Percentiles rank a stretch among this genome's conserved stretches.
phyloP scores from a whole-genome alignment of 2,113 vertebrate genomes.

The Rhinolophus sinicus region DNA sequence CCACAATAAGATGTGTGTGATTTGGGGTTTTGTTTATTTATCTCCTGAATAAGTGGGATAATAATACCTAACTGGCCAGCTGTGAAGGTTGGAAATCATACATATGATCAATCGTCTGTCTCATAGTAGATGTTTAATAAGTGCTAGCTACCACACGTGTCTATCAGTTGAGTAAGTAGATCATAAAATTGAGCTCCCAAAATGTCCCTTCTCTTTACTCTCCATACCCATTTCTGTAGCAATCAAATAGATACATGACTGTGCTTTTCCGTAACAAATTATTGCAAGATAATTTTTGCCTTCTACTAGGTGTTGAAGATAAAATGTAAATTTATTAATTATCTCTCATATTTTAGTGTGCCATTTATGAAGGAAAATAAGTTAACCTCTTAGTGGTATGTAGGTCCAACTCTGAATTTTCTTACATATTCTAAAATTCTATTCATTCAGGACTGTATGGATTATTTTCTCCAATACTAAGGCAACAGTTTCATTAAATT shows the following conservation, averaged over 20 bases:
- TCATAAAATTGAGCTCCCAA: slow-evolving; percentile 32
- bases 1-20: neutral
- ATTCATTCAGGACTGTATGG: neutral
- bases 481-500: neutral
- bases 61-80: neutral
- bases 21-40: neutral
- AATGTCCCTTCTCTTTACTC: neutral
- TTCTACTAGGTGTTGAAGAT: neutral
- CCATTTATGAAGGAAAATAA: slow-evolving; percentile 53
- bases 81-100: neutral
- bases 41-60: neutral
- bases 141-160: neutral
- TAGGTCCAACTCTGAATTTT: neutral
- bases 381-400: neutral
- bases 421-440: neutral
- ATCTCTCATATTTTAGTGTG: neutral
- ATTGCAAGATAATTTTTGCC: slow-evolving; percentile 2
- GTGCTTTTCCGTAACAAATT: slow-evolving; percentile 5
- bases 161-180: neutral
- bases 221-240: neutral
- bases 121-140: neutral
- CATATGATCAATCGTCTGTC: neutral
- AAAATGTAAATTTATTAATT: slow-evolving; percentile 25
- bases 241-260: neutral
- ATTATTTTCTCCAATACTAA: neutral